These are phyloP conservation scores for Eupleurogrammus muticus DNA, from an alignment of 2,797 vertebrate genomes.

Conservation along the genomic window DNA sequence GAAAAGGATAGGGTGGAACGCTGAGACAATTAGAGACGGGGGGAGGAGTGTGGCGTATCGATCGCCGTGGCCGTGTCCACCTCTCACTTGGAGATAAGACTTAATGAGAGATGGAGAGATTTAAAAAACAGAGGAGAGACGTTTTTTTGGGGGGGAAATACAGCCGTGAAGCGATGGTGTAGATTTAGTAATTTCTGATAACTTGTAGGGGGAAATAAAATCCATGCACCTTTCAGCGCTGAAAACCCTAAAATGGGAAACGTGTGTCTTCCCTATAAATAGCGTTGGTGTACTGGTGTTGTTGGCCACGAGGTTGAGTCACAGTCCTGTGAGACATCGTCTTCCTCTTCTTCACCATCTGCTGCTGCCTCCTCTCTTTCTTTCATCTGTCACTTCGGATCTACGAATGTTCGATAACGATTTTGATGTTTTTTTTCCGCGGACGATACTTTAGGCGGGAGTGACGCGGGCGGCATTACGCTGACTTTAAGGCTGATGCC, in stretches of 20 bases:
- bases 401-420: constrained; percentile 44
- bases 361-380: constrained; percentile 40
- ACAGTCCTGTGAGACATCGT: constrained; percentile 61
- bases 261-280: constrained; percentile 63
- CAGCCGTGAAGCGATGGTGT: background rate
- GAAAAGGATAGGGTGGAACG: constrained; percentile 7
- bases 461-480: constrained; percentile 15
- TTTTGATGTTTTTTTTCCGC: constrained; percentile 46
- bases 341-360: constrained; percentile 49
- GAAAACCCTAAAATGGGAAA: constrained; percentile 33
- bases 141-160: constrained; percentile 9
- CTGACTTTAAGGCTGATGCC: constrained; percentile 20
- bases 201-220: constrained; percentile 7
- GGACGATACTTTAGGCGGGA: constrained; percentile 33
- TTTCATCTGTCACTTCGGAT: constrained; percentile 74
- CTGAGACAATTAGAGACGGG: constrained; percentile 39
- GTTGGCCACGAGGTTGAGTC: constrained; percentile 74
- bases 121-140: constrained; percentile 38
- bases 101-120: constrained; percentile 74
- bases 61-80: constrained; percentile 50
- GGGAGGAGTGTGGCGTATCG: constrained; percentile 55
- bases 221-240: constrained; percentile 33
- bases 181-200: constrained; percentile 1
- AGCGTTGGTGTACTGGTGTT: constrained; percentile 62
- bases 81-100: constrained; percentile 68